Evolutionary conservation across 2,113 vertebrate species (phyloP).

Genomic region (Astur gentilis): DNA sequence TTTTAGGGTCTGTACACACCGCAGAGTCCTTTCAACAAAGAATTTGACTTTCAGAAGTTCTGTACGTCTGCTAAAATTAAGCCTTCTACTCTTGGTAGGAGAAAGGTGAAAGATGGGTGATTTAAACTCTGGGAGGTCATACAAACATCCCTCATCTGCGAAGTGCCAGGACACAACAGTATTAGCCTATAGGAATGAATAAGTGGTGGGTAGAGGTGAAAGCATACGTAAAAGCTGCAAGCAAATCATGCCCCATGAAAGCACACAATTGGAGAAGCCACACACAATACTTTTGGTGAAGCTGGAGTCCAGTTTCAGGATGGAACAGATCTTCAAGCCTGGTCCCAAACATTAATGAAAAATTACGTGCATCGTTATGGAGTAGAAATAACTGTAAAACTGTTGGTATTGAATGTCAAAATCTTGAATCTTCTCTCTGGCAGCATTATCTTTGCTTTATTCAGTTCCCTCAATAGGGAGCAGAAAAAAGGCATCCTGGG

Average conservation of each 20-base stretch:
- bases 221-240: background rate
- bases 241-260: background rate
- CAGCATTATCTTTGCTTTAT: background rate
- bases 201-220: background rate
- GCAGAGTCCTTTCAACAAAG: background rate
- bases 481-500: background rate
- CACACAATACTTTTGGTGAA: background rate
- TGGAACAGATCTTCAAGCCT: background rate
- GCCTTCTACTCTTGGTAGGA: background rate
- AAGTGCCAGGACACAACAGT: background rate
- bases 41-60: background rate
- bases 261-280: rapidly evolving
- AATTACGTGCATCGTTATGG: background rate
- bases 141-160: background rate
- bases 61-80: background rate
- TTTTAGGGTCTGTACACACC: background rate
- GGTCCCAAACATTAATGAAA: background rate
- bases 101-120: background rate
- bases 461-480: background rate
- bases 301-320: background rate
- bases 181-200: background rate
- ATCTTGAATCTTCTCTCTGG: background rate
- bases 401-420: background rate
- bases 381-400: background rate
- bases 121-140: background rate